A percentile compares a stretch with the other conserved stretches of the same genome.
These are phyloP conservation scores for Paralvinella palmiformis DNA, from an alignment of 1,140 invertebrate species.

Conservation along the genomic window DNA sequence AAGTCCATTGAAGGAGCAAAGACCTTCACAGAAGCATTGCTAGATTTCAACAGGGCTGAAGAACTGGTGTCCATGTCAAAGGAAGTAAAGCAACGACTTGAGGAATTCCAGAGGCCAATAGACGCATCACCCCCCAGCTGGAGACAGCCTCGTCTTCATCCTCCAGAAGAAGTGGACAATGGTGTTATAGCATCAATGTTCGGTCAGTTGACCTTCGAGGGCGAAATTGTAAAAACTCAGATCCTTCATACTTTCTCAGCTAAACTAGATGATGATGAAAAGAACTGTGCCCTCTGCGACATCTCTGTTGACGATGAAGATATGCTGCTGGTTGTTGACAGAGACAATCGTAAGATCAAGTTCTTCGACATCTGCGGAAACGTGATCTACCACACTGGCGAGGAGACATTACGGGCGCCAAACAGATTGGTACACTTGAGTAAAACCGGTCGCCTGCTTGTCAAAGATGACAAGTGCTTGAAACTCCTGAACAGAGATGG, in stretches of 20 bases:
- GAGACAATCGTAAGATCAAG: constrained; percentile 18
- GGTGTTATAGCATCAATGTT: constrained; percentile 11
- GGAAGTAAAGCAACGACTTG: constrained; percentile 10
- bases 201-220: constrained; percentile 21
- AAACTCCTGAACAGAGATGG: constrained; percentile 13
- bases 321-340: constrained; percentile 16
- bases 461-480: constrained; percentile 20
- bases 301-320: constrained; percentile 1
- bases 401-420: constrained; percentile 10
- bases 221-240: constrained; percentile 11
- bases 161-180: neutral
- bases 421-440: constrained; percentile 12
- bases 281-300: constrained; percentile 18
- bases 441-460: constrained; percentile 8
- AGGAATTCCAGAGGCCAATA: constrained; percentile 16
- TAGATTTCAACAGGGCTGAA: constrained; percentile 18
- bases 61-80: constrained; percentile 19
- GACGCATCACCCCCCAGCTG: constrained; percentile 13
- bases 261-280: constrained; percentile 6
- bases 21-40: constrained; percentile 10
- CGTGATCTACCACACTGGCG: constrained; percentile 3
- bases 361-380: constrained; percentile 16
- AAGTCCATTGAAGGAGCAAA: constrained; percentile 8
- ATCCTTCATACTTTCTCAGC: constrained; percentile 14
- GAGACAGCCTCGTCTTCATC: constrained; percentile 18